A percentile compares a stretch with the other conserved stretches of the same genome.
Evolutionary conservation across 2,113 vertebrate species (phyloP).

Genomic region (Bolborhynchus lineola): DNA sequence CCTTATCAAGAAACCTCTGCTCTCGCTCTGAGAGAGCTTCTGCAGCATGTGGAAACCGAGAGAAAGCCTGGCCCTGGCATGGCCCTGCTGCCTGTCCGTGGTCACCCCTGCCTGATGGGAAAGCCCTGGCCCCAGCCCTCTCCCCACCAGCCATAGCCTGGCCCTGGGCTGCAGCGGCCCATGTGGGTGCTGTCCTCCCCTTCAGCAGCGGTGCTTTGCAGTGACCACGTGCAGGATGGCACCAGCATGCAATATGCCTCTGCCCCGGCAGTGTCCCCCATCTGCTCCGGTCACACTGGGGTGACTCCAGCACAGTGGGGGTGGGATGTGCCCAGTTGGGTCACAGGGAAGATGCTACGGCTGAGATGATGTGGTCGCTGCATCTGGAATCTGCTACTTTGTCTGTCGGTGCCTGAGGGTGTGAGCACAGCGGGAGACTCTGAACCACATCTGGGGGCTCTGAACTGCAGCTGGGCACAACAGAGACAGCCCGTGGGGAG

Average conservation of each 20-base stretch:
- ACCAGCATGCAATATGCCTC: rapidly evolving
- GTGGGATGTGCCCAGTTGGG: rapidly evolving
- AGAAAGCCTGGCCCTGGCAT: neutral
- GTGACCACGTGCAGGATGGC: neutral
- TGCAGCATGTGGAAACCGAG: neutral
- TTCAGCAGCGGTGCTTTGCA: neutral
- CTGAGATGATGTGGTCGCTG: rapidly evolving
- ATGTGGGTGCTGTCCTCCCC: neutral
- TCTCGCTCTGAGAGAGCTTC: neutral
- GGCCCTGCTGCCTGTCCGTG: neutral
- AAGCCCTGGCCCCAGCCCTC: neutral
- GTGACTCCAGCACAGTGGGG: rapidly evolving
- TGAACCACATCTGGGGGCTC: neutral
- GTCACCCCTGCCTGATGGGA: neutral
- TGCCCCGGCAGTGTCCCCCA: rapidly evolving
- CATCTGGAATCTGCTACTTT: rapidly evolving
- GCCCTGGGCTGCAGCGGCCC: neutral
- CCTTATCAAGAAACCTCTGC: neutral
- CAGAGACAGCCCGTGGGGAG: rapidly evolving
- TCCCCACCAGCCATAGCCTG: rapidly evolving
- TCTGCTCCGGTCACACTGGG: rapidly evolving
- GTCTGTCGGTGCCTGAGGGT: neutral
- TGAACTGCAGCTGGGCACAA: rapidly evolving
- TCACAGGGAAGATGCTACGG: neutral
- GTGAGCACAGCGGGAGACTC: neutral